phyloP scores from a whole-genome alignment of 2,797 vertebrate genomes.

The Glyptemys insculpta region DNA sequence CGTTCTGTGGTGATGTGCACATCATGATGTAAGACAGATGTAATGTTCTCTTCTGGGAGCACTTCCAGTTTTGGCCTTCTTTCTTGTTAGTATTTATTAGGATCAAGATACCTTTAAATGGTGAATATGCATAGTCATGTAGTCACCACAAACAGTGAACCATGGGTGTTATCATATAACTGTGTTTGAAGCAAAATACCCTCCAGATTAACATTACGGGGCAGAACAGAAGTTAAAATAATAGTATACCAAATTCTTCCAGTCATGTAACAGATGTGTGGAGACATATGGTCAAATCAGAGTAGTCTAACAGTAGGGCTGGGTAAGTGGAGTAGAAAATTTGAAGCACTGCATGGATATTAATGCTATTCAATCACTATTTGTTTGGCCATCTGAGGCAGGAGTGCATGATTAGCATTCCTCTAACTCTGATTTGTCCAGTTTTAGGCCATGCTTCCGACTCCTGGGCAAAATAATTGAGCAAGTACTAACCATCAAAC shows the following conservation, averaged over 20 bases:
- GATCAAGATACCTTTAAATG: not conserved
- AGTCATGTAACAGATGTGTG: not conserved
- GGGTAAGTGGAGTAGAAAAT: not conserved
- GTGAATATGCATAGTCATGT: not conserved
- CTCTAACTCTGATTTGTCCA: not conserved
- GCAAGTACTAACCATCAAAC: not conserved
- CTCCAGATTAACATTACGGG: not conserved
- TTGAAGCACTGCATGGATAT: not conserved
- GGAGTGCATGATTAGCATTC: not conserved
- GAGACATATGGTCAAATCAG: not conserved
- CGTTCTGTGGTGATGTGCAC: not conserved
- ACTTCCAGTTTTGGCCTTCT: not conserved
- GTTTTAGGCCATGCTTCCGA: fast-evolving
- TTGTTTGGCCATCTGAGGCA: not conserved
- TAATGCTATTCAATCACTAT: not conserved
- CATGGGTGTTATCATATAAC: not conserved
- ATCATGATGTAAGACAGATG: not conserved
- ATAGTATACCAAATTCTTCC: not conserved
- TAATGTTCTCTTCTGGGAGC: not conserved
- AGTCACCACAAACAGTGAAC: not conserved
- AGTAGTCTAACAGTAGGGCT: not conserved
- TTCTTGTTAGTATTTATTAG: not conserved
- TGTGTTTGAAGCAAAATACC: not conserved
- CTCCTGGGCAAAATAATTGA: not conserved
- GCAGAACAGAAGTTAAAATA: not conserved